A percentile compares a stretch with the other conserved stretches of the same genome.
Evolutionary conservation across 2,113 vertebrate genomes (phyloP).

Genomic region (Monarcha castaneiventris): DNA sequence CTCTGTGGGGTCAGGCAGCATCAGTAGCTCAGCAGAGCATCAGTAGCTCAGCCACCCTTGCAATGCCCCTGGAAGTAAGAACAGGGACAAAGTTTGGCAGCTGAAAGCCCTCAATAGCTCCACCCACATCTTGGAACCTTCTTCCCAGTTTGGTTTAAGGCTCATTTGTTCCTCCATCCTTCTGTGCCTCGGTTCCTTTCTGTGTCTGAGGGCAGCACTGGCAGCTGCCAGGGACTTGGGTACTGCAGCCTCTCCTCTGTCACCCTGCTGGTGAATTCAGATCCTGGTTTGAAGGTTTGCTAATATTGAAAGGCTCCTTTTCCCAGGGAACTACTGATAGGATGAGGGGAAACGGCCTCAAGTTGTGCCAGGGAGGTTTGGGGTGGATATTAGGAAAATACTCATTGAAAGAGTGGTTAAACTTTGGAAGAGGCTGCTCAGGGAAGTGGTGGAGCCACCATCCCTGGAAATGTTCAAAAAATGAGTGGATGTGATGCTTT

Average conservation of each 20-base stretch:
- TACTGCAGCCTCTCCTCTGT: background rate
- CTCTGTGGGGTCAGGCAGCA: background rate
- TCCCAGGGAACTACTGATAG: background rate
- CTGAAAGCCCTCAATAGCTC: background rate
- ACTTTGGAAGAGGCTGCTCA: background rate
- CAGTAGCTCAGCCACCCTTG: background rate
- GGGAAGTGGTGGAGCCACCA: background rate
- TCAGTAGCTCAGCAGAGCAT: background rate
- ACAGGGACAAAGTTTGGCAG: background rate
- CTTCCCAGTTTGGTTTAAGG: background rate
- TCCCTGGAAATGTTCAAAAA: background rate
- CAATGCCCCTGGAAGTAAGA: background rate
- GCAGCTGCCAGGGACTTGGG: background rate
- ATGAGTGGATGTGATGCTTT: background rate
- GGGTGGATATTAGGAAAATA: background rate
- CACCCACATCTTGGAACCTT: fast-evolving
- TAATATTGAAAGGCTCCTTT: background rate
- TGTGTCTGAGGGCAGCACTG: background rate
- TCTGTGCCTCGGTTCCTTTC: background rate
- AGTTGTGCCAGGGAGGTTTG: background rate
- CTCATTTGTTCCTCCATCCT: fast-evolving
- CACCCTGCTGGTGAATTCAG: background rate
- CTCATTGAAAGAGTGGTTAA: background rate
- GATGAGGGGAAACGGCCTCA: background rate
- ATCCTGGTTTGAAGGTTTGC: background rate